Evolutionary conservation across 2,888 invertebrate genomes (phyloP).

Genomic region (Synanthedon formicaeformis): DNA sequence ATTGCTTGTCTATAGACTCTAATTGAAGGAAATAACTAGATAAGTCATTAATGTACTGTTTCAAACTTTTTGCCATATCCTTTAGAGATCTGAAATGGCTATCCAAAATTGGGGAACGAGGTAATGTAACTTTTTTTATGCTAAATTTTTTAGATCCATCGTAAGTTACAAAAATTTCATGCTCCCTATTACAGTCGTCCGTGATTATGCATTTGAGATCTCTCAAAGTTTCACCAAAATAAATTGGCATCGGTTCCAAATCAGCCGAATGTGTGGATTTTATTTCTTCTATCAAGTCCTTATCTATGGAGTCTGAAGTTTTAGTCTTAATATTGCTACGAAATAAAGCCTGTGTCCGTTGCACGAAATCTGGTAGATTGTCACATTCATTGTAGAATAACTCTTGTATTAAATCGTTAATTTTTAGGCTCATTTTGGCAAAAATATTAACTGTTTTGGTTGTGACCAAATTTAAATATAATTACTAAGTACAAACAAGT

Average conservation of each 20-base stretch:
- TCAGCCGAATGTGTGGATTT: constrained; percentile 6
- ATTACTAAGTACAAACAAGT: too few species aligned
- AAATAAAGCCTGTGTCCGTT: constrained; percentile 10
- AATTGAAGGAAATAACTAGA: constrained; percentile 41
- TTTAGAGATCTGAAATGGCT: constrained; percentile 29
- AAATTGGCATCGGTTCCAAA: constrained; percentile 15
- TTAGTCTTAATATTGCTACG: constrained; percentile 8
- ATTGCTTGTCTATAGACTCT: constrained; percentile 37
- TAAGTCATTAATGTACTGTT: constrained; percentile 26
- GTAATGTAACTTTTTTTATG: constrained; percentile 29
- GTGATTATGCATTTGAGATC: constrained; percentile 37
- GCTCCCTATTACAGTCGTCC: constrained; percentile 26
- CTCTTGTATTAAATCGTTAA: neutral
- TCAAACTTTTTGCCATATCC: constrained; percentile 27
- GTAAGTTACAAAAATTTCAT: constrained; percentile 37
- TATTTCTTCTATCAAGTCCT: constrained; percentile 36
- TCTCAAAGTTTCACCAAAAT: constrained; percentile 44
- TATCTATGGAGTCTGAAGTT: constrained; percentile 27
- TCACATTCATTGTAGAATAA: neutral
- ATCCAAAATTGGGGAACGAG: constrained; percentile 31
- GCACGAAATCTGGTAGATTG: constrained; percentile 11
- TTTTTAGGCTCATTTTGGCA: too few species aligned
- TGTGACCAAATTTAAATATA: too few species aligned
- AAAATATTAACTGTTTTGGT: too few species aligned
- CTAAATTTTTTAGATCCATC: constrained; percentile 25